These are phyloP conservation scores for Myanophis thanlyinensis DNA, from an alignment of 2,113 vertebrate species.

Conservation along the genomic window DNA sequence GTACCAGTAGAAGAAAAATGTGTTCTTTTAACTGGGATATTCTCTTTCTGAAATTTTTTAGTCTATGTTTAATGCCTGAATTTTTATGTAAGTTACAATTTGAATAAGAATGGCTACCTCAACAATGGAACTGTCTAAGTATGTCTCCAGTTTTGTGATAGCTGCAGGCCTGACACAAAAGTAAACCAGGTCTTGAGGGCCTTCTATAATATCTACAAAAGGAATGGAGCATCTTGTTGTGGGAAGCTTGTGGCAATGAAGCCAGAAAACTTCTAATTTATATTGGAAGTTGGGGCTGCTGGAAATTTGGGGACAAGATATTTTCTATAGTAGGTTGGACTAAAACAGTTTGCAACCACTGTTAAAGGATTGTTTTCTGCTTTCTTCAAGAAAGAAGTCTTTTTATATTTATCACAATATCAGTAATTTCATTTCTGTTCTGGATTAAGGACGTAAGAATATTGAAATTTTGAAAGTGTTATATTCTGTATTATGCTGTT, in stretches of 20 bases:
- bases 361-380: not conserved
- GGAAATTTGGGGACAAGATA: not conserved
- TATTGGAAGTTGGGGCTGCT: not conserved
- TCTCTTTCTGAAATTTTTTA: not conserved
- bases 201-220: not conserved
- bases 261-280: not conserved
- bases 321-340: not conserved
- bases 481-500: not conserved
- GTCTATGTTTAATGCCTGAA: not conserved
- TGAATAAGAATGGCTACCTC: not conserved
- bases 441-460: not conserved
- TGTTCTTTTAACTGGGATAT: not conserved
- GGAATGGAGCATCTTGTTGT: not conserved
- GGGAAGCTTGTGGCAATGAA: not conserved
- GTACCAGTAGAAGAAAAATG: not conserved
- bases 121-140: not conserved
- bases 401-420: not conserved
- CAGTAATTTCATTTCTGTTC: not conserved
- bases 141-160: not conserved
- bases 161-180: too few species aligned
- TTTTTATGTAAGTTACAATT: conserved; percentile 14
- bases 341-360: not conserved
- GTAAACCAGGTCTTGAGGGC: too few species aligned
- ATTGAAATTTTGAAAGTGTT: not conserved
- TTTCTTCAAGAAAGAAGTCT: not conserved